A percentile compares a stretch with the other conserved stretches of the same genome.
phyloP scores from a whole-genome alignment of 2,797 vertebrate species.

The Pseudomugil gertrudae region DNA sequence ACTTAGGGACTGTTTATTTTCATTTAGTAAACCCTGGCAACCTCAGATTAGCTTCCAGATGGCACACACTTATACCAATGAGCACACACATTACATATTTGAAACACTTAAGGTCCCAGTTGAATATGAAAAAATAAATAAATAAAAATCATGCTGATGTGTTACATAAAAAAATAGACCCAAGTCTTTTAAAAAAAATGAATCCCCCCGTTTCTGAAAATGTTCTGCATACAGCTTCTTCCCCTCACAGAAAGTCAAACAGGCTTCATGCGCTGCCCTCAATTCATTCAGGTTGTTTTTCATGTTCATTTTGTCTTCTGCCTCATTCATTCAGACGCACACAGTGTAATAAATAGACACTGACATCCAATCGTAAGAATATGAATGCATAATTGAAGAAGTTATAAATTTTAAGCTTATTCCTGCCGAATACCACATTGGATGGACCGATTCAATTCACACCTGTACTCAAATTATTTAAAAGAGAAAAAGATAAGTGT shows the following conservation, averaged over 20 bases:
- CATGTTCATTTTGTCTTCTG: slow-evolving; percentile 11
- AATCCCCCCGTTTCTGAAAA: neutral
- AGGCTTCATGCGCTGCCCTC: neutral
- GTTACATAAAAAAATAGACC: neutral
- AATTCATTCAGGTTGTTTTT: slow-evolving; percentile 15
- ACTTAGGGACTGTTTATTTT: slow-evolving; percentile 37
- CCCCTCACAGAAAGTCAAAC: neutral
- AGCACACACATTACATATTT: slow-evolving; percentile 30
- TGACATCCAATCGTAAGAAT: slow-evolving; percentile 88
- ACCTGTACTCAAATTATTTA: neutral
- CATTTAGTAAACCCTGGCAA: slow-evolving; percentile 59
- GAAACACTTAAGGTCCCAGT: neutral
- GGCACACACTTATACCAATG: slow-evolving; percentile 78
- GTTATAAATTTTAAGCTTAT: slow-evolving; percentile 41
- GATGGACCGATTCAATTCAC: neutral
- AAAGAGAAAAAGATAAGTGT: neutral
- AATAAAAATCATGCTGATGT: neutral
- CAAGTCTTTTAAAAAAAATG: neutral
- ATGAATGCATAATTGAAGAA: slow-evolving; percentile 95
- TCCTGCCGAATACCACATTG: slow-evolving; percentile 20
- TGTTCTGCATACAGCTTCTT: neutral
- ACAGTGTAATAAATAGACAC: slow-evolving; percentile 75
- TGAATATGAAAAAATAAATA: neutral
- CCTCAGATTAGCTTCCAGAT: slow-evolving; percentile 70
- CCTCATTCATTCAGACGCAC: slow-evolving; percentile 18